phyloP scores from a whole-genome alignment of 2,888 invertebrate species.

The Athalia circularis region DNA sequence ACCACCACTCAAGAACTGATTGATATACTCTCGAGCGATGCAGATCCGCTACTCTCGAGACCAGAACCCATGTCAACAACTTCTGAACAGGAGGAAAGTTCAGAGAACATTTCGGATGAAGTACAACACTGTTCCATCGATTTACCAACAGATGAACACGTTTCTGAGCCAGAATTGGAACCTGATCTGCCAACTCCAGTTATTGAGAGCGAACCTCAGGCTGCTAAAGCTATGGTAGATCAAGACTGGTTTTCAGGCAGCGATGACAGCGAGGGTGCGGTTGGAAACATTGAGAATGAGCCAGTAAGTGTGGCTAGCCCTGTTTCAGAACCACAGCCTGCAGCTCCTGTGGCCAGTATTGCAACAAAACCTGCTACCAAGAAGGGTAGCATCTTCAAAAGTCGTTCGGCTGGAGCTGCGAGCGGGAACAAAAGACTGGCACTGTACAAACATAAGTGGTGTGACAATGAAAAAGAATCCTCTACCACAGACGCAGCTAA shows the following conservation, averaged over 20 bases:
- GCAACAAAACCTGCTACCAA: conserved; percentile 74
- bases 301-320: conserved; percentile 75
- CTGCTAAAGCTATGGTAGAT: conserved; percentile 68
- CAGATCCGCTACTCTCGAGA: conserved; percentile 59
- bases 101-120: conserved; percentile 53
- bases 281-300: conserved; percentile 75
- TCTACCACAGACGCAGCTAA: conserved; percentile 59
- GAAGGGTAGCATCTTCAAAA: conserved; percentile 93
- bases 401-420: conserved; percentile 82
- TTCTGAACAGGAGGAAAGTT: conserved; percentile 47
- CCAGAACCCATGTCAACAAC: conserved; percentile 49
- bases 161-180: conserved; percentile 58
- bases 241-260: conserved; percentile 73
- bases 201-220: conserved; percentile 58
- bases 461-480: conserved; percentile 81
- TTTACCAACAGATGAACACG: conserved; percentile 47
- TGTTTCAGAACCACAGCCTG: conserved; percentile 67
- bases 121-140: conserved; percentile 67
- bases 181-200: conserved; percentile 46
- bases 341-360: conserved; percentile 53
- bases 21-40: conserved; percentile 69
- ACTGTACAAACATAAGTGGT: conserved; percentile 93
- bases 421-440: conserved; percentile 85
- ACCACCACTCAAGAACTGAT: conserved; percentile 71
- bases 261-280: conserved; percentile 73